Conservation (phyloP, 2,797 vertebrate species). For the Hoplostethus mediterraneus region DNA sequence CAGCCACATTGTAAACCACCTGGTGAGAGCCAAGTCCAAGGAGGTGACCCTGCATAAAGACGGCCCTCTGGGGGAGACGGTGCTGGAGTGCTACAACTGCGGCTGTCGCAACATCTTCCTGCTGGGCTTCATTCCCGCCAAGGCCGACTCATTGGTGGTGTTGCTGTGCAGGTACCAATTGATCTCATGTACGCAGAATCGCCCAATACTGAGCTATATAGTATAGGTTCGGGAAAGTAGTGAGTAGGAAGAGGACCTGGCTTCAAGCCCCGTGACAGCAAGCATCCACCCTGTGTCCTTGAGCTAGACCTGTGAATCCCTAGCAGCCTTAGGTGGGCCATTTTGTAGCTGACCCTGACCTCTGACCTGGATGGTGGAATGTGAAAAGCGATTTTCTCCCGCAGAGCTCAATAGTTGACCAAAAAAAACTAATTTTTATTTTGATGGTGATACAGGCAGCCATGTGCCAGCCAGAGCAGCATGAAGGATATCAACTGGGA, state of each 20-base stretch:
- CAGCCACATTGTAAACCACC: constrained; percentile 97
- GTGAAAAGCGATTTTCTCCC: too few species aligned
- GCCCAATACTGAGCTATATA: not conserved
- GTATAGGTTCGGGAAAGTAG: not conserved
- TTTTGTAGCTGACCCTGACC: not conserved
- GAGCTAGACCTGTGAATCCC: too few species aligned
- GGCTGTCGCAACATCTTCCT: constrained; percentile 98
- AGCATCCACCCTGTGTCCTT: too few species aligned
- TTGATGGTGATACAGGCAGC: constrained; percentile 85
- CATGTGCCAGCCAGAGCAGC: constrained; percentile 96
- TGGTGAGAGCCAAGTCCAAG: constrained; percentile 96
- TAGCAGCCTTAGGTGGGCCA: not conserved
- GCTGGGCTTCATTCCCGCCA: constrained; percentile 97
- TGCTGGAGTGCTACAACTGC: constrained; percentile 97
- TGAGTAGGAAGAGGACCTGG: not conserved
- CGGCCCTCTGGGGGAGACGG: constrained; percentile 95
- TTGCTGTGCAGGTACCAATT: constrained; percentile 91
- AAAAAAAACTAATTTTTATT: constrained; percentile 20
- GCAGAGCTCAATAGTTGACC: too few species aligned
- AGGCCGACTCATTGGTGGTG: constrained; percentile 97
- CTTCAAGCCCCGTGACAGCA: too few species aligned
- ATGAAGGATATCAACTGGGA: constrained; percentile 99
- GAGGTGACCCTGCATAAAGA: constrained; percentile 98
- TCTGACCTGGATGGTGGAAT: not conserved
- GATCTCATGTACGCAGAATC: too few species aligned